These are phyloP conservation scores for Monochamus saltuarius DNA, from an alignment of 1,140 invertebrate species.

Conservation along the genomic window DNA sequence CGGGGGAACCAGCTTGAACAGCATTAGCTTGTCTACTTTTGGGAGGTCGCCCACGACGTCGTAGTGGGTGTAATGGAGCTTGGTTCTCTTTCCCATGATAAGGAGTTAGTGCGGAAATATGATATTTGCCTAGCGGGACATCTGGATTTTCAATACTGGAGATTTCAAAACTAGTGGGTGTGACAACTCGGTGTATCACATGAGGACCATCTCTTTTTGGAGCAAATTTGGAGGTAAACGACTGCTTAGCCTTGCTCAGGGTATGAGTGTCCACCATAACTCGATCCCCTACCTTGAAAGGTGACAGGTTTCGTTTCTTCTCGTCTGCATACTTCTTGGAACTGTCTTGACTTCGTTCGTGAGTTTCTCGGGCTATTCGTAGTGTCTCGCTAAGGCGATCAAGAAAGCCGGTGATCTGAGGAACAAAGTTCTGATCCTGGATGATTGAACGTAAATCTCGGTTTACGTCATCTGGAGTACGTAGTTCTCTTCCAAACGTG, in stretches of 20 bases:
- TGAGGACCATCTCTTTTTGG: slow-evolving; percentile 48
- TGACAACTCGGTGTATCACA: slow-evolving; percentile 25
- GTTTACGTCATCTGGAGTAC: neutral
- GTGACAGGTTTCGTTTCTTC: neutral
- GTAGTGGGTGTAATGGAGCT: no score
- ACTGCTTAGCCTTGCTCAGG: no score
- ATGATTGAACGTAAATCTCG: slow-evolving; percentile 25
- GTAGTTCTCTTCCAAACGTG: slow-evolving; percentile 39
- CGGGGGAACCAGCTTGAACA: no score
- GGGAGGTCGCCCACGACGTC: no score
- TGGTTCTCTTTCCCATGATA: no score
- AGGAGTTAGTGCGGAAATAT: slow-evolving; percentile 9
- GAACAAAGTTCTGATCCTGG: slow-evolving; percentile 3
- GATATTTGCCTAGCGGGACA: slow-evolving; percentile 12
- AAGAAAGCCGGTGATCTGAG: slow-evolving; percentile 33
- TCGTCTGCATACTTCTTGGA: slow-evolving; percentile 19
- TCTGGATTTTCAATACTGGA: neutral
- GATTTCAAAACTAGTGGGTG: no score
- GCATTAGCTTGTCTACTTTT: no score
- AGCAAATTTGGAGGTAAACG: slow-evolving; percentile 30
- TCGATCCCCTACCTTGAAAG: no score
- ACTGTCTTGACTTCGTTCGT: slow-evolving; percentile 37
- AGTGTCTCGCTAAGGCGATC: slow-evolving; percentile 25
- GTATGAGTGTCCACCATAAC: no score
- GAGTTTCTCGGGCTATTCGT: slow-evolving; percentile 23